Evolutionary conservation across 2,113 vertebrate species (phyloP).

Genomic region (Corydoras sp.): DNA sequence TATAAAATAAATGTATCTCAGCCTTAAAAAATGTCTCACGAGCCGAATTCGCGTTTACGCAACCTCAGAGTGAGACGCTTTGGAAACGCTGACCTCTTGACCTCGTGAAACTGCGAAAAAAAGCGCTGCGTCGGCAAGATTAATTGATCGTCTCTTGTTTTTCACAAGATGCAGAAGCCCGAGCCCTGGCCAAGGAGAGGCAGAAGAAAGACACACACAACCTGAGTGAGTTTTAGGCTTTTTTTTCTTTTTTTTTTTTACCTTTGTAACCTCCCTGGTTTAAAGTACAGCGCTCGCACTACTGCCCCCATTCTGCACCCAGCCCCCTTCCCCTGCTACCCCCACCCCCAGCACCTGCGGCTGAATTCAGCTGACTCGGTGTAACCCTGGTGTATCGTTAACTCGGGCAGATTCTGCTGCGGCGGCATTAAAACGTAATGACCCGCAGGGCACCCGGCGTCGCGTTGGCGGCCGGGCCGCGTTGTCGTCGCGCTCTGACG

Average conservation of each 20-base stretch:
- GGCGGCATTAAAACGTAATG: conserved; percentile 62
- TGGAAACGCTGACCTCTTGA: too few relatives aligned
- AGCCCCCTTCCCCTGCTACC: background rate
- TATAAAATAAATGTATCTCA: too few relatives aligned
- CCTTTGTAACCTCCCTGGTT: conserved; percentile 32
- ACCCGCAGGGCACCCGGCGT: conserved; percentile 41
- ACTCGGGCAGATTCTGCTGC: conserved; percentile 61
- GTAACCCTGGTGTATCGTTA: conserved; percentile 64
- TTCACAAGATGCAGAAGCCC: conserved; percentile 78
- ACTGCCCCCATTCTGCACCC: conserved; percentile 15
- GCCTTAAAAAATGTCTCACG: too few relatives aligned
- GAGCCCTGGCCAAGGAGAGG: conserved; percentile 89
- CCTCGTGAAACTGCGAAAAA: too few relatives aligned
- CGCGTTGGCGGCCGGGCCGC: too few relatives aligned
- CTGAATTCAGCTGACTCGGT: conserved; percentile 58
- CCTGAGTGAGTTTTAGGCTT: conserved; percentile 46
- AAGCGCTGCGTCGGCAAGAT: conserved; percentile 3
- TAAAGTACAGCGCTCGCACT: conserved; percentile 33
- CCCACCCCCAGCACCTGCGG: conserved; percentile 7
- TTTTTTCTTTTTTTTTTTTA: background rate
- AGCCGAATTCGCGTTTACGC: too few relatives aligned
- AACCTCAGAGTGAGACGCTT: too few relatives aligned
- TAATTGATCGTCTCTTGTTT: conserved; percentile 55
- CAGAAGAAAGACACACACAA: conserved; percentile 99
- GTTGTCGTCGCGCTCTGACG: too few relatives aligned